Conservation (phyloP, 1,140 invertebrate genomes). For the Acromyrmex heyeri region DNA sequence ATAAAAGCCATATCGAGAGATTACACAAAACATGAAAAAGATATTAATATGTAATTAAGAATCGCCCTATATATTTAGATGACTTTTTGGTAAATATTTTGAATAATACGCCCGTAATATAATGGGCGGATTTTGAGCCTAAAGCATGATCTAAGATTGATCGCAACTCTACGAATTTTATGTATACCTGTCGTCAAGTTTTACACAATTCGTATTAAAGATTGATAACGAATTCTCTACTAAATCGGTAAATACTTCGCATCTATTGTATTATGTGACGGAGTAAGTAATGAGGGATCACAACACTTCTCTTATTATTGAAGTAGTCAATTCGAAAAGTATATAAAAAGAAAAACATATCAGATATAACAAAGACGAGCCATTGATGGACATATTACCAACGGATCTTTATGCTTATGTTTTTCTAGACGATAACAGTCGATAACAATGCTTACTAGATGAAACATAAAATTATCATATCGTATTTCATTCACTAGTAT, state of each 20-base stretch:
- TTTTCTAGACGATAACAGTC: neutral
- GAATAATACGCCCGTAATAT: conserved; percentile 35
- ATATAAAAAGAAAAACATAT: conserved; percentile 62
- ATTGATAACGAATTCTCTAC: conserved; percentile 24
- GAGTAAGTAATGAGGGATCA: neutral
- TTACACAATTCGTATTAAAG: conserved; percentile 39
- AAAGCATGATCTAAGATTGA: conserved; percentile 54
- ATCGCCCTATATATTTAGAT: conserved; percentile 38
- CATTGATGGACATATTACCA: conserved; percentile 16
- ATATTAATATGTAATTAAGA: neutral
- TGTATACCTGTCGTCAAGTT: conserved; percentile 33
- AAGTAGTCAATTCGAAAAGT: conserved; percentile 60
- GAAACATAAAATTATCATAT: conserved; percentile 4
- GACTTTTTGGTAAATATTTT: conserved; percentile 51
- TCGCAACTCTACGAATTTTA: conserved; percentile 52
- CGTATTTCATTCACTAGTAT: conserved; percentile 18
- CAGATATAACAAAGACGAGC: conserved; percentile 37
- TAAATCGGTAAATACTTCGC: conserved; percentile 30
- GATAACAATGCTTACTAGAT: neutral
- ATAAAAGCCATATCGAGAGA: neutral
- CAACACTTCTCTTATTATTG: neutral
- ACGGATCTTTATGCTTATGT: conserved; percentile 36
- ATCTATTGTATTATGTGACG: conserved; percentile 30
- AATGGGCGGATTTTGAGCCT: conserved; percentile 43
- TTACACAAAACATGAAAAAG: neutral